These are phyloP conservation scores for Flexamia atlantica DNA, from an alignment of 2,888 invertebrate genomes.

Conservation along the genomic window DNA sequence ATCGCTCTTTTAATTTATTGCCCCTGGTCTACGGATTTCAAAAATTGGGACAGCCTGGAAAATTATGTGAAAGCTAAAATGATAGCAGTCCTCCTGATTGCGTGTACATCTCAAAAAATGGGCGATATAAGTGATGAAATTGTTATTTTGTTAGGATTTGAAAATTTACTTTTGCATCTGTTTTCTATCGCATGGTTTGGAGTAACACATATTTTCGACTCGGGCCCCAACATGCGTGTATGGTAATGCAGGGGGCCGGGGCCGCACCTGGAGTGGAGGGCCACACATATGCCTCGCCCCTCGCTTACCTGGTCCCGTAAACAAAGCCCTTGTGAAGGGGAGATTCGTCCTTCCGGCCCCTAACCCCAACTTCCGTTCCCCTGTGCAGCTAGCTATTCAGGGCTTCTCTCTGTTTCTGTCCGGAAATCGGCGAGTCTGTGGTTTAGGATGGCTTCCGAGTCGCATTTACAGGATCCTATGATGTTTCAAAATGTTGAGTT, in stretches of 20 bases:
- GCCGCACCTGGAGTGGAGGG: conserved; percentile 26
- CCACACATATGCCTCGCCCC: conserved; percentile 45
- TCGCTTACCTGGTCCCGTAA: conserved; percentile 15
- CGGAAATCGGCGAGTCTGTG: conserved; percentile 36
- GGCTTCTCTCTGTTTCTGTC: conserved; percentile 43
- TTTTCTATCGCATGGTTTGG: neutral
- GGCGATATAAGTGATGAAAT: no score
- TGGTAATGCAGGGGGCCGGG: conserved; percentile 8
- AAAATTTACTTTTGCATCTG: no score
- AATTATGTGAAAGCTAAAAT: no score
- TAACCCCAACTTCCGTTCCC: conserved; percentile 51
- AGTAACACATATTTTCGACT: neutral
- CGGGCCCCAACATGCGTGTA: neutral
- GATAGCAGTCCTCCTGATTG: no score
- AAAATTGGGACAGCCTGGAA: no score
- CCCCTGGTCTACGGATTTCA: no score
- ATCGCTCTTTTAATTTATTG: no score
- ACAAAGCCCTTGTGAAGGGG: conserved; percentile 22
- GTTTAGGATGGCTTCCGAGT: conserved; percentile 23
- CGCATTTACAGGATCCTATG: no score
- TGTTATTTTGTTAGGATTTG: no score
- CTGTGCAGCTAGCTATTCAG: conserved; percentile 38
- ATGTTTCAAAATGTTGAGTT: no score
- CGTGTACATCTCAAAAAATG: no score
- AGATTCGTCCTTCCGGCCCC: conserved; percentile 42